Evolutionary conservation across 2,113 vertebrate species (phyloP), one percentile per base, ranked within the genome.

Genomic region (Caranx melampygus): DNA sequence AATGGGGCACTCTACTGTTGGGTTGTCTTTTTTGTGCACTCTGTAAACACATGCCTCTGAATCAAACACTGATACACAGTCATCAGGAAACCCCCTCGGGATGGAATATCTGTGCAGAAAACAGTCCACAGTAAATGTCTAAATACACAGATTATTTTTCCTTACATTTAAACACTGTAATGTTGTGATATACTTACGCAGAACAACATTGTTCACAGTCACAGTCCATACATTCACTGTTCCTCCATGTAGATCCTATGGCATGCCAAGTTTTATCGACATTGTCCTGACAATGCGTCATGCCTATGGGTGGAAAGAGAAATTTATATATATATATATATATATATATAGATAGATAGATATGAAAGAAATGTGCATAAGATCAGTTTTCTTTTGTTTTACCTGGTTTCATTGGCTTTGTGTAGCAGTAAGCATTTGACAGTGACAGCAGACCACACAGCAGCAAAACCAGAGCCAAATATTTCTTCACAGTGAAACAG

Each of bases 21-120:
- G 79, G 66, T 92, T 12, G 2, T 72, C 11, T 72, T 18, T 90
- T 70, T 83, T 91, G 37, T 85, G 75, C 20, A 93, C 87, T 2
- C 67, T 58, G 66, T 79, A 91, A 71, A 68, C 1, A 75, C 92
- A 93, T n/a, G 31, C 6, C 1, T 14, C 2, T 1, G 13, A 0
- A 71, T 92, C 74, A 35, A 92, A 89, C 44, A 88, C 84, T 44
- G 75, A 58, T 70, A 75, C 72, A 44, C 91, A 94, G 47, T 91
- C 89, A 0, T 61, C 40, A 10, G 90, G 72, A 73, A 81, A 0
- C 0, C 0, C 0, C 0, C 6, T 0, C 0, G 12, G 91, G 5
- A 6, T 88, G 10, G 0, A 0, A 71, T 40, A 93, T 8, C 90
- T 93, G 84, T 31, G 78, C 35, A 83, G 8, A 12, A 12, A 52